A percentile compares a stretch with the other conserved stretches of the same genome.
These are phyloP conservation scores for Melanotaenia duboulayi DNA, from an alignment of 2,113 vertebrate species.

Conservation along the genomic window DNA sequence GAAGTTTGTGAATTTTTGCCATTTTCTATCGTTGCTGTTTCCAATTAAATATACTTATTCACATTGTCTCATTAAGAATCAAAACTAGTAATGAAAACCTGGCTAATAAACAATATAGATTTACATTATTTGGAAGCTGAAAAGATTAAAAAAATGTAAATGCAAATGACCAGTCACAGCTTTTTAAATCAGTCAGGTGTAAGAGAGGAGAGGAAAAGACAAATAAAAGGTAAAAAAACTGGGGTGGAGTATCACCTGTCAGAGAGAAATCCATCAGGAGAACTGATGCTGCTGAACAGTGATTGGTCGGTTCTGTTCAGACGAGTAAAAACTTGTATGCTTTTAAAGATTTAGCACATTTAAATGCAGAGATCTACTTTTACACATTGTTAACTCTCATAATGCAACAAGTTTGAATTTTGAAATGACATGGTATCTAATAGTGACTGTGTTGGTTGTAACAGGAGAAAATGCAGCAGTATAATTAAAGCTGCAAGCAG, in stretches of 20 bases:
- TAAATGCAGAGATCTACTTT: neutral
- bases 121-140: no score
- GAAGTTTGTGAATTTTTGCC: no score
- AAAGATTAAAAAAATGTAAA: no score
- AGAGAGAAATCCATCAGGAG: neutral
- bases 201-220: neutral
- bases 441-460: neutral
- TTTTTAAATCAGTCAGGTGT: neutral
- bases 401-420: neutral
- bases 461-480: neutral
- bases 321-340: no score
- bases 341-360: neutral
- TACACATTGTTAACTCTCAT: neutral
- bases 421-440: neutral
- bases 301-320: no score
- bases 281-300: no score
- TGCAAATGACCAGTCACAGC: neutral
- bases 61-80: no score
- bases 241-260: neutral
- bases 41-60: no score
- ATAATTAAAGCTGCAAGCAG: no score
- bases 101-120: neutral
- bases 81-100: neutral
- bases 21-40: neutral
- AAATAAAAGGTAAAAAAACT: no score